phyloP scores from a whole-genome alignment of 2,888 invertebrate species.

The Seira musarum region DNA sequence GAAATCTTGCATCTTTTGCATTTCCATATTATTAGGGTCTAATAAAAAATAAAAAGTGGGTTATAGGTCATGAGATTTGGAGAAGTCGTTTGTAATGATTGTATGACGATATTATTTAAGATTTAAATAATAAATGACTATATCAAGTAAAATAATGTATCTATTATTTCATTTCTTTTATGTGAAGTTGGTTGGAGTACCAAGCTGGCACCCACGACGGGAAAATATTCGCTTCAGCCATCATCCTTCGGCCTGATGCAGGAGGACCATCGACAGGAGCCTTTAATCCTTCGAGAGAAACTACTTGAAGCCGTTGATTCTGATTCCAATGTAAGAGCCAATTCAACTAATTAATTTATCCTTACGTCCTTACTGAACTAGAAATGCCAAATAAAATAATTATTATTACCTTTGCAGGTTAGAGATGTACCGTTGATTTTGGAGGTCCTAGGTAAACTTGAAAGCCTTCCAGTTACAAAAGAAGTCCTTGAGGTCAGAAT shows the following conservation, averaged over 20 bases:
- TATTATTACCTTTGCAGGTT: slow-evolving; percentile 78
- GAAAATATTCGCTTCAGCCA: slow-evolving; percentile 58
- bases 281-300: slow-evolving; percentile 90
- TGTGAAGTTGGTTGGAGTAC: slow-evolving; percentile 36
- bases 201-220: slow-evolving; percentile 61
- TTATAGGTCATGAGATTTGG: too few species aligned
- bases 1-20: too few species aligned
- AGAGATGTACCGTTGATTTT: slow-evolving; percentile 94
- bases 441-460: slow-evolving; percentile 94
- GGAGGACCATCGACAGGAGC: slow-evolving; percentile 76
- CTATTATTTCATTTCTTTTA: too few species aligned
- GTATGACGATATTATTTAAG: too few species aligned
- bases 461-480: slow-evolving; percentile 91
- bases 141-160: too few species aligned
- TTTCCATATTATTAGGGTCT: too few species aligned
- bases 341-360: slow-evolving; percentile 19
- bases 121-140: too few species aligned
- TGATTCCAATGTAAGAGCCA: slow-evolving; percentile 95
- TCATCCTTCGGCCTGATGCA: slow-evolving; percentile 74
- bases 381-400: too few species aligned
- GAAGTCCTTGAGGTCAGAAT: slow-evolving; percentile 87
- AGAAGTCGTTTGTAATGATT: too few species aligned
- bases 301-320: slow-evolving; percentile 97
- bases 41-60: too few species aligned
- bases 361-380: too few species aligned